Base-by-base conservation (phyloP, 2,797 vertebrate genomes). In the Amazona ochrocephala region DNA sequence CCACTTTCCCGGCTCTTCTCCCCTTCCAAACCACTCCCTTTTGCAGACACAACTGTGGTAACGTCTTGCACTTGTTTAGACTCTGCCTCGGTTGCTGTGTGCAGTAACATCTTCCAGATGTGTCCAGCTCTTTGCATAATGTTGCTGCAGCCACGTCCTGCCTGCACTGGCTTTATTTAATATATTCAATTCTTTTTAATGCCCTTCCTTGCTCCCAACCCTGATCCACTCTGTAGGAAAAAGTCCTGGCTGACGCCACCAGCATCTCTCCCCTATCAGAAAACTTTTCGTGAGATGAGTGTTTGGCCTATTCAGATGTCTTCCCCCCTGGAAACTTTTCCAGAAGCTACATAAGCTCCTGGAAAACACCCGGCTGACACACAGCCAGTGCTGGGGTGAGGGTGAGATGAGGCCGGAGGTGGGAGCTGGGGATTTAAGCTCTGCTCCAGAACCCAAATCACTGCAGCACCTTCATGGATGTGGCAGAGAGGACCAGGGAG, bases 41-140 rank as follows among this genome's bases (percentile, higher is more conserved):
- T 30, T 32, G 53, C 90, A 61, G 79, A 45, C 84, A 50, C 8
- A 41, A 41, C 5, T 20, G 71, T 13, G 73, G 19, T 2, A 47
- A 89, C 26, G 19, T 66, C 95, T 27, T 87, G 95, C 93, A 93
- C 93, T 95, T 95, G 94, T 95, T 95, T 93, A 77, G 94, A 17
- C 94, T 84, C 71, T 6, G 77, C 85, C 71, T 30, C 0, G 12
- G 58, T 89, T 87, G 95, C 88, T 2, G 72, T 39, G 88, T 1
- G 10, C 29, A 0, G 64, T 96, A 97, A 96, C 94, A 86, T 3
- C 66, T 95, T 96, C 95, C 96, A 97, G 96, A 97, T 97, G 96
- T 92, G 73, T 42, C 14, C n/a, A 17, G 71, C 80, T 45, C 89
- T 82, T 91, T 78, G 80, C 91, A 66, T 65, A 92, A 96, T 42